Evolutionary conservation across 1,140 invertebrate genomes (phyloP).

Genomic region (Littorina saxatilis): DNA sequence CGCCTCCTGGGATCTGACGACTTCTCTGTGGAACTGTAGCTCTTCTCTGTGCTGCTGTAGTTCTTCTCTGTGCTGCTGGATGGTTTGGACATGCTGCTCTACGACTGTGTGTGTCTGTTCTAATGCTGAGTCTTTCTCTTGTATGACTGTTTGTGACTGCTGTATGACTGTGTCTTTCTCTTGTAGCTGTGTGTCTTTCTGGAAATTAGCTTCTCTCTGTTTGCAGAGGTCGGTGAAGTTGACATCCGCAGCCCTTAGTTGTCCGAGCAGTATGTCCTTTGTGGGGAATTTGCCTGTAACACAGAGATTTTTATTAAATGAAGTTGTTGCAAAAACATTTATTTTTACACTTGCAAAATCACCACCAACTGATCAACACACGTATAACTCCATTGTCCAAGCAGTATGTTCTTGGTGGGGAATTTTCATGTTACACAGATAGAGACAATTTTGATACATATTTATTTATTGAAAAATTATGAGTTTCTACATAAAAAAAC

Average conservation of each 20-base stretch:
- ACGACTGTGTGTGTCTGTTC: conserved; percentile 34
- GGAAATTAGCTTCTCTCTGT: conserved; percentile 37
- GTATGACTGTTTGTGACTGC: background rate
- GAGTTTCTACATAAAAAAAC: too few relatives aligned
- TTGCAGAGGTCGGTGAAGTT: conserved; percentile 36
- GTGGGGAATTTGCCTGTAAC: conserved; percentile 43
- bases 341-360: too few relatives aligned
- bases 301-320: too few relatives aligned
- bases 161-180: conserved; percentile 31
- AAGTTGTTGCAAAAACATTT: too few relatives aligned
- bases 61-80: conserved; percentile 6
- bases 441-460: too few relatives aligned
- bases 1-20: too few relatives aligned
- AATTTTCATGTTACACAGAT: background rate
- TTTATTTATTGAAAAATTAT: too few relatives aligned
- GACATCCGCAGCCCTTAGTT: conserved; percentile 45
- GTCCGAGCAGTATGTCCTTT: conserved; percentile 41
- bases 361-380: background rate
- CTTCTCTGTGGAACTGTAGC: conserved; percentile 24
- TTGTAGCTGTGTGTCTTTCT: conserved; percentile 29
- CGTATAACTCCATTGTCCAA: background rate
- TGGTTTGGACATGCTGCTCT: conserved; percentile 25
- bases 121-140: conserved; percentile 17
- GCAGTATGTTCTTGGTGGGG: background rate
- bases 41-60: too few relatives aligned